Base-by-base conservation (phyloP, 1,140 invertebrate genomes). In the Aphaenogaster ashmeadi region DNA sequence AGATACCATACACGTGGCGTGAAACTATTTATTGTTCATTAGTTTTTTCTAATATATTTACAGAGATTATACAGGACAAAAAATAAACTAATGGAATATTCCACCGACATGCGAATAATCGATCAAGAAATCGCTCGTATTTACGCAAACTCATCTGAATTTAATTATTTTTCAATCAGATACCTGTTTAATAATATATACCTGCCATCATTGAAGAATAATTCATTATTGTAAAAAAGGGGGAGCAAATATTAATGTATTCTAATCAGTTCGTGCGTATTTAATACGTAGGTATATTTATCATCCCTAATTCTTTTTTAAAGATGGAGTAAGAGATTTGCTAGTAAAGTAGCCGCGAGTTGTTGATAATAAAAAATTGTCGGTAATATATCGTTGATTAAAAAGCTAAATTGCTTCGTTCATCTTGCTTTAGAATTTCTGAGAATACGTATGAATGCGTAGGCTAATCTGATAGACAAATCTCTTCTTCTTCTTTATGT, bases 81-180 rank as follows among this genome's bases (percentile, higher is more conserved):
- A 83, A 78, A 15, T 36, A 8, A 52, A 60, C 15, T 21, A 71
- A n/a, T 58, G 79, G 66, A 72, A 83, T 56, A 83, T 58, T 66
- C 21, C 50, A 27, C 7, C n/a, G 41, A 47, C 38, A 83, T 6
- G 18, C 56, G 7, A 27, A n/a, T 7, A 2, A 50, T 15, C 44
- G 18, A 50, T 18, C 41, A 66, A 79, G 3, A 81, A 69, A 54
- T 36, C 2, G 9, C 3, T 33, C 13, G 21, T 41, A 3, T 18
- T 60, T 44, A 60, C 8, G 13, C 9, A 41, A 41, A 15, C 2
- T 18, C 38, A 3, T 27, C 3, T 56, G 15, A 58, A 83, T 44
- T 36, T 47, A 83, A 72, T 2, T 8, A 3, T 9, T 81, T 21
- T 33, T 47, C 5, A 36, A 52, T 3, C 0, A 9, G 15, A 58